Percentiles rank a stretch among this genome's conserved stretches.
These are phyloP conservation scores for Numenius phaeopus DNA, from an alignment of 2,797 vertebrate species.

Conservation along the genomic window DNA sequence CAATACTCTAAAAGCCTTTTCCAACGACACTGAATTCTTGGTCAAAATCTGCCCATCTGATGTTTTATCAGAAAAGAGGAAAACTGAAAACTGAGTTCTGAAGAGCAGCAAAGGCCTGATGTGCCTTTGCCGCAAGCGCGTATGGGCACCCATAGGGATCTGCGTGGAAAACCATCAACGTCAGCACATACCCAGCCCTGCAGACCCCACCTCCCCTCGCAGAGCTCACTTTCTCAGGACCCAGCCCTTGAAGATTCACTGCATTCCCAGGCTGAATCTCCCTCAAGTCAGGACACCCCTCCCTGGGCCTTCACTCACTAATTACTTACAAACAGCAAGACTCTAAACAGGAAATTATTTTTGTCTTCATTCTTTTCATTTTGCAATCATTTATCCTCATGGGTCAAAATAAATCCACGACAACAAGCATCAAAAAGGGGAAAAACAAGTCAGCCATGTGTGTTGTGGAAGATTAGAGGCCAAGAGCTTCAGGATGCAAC, in stretches of 20 bases:
- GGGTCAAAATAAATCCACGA: conserved; percentile 42
- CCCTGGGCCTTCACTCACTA: not conserved
- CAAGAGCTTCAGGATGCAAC: not conserved
- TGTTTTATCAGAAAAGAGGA: not conserved
- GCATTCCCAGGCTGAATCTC: not conserved
- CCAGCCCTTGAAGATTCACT: not conserved
- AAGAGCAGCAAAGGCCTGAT: not conserved
- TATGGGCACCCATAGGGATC: not conserved
- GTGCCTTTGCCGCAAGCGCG: rapidly evolving
- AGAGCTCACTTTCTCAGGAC: not conserved
- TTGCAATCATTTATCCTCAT: conserved; percentile 10
- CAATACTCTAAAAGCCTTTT: not conserved
- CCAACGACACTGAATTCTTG: not conserved
- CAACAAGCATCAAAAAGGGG: conserved; percentile 16
- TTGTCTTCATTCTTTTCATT: conserved; percentile 5
- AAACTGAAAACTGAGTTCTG: not conserved
- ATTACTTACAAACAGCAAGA: conserved; percentile 2
- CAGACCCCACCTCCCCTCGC: not conserved
- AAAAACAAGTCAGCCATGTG: not conserved
- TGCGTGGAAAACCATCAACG: not conserved
- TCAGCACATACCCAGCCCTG: not conserved
- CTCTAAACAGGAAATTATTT: conserved; percentile 41
- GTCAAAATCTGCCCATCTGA: not conserved
- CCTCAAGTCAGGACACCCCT: conserved; percentile 4
- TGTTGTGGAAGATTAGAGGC: not conserved